These are phyloP conservation scores for Camponotus floridanus DNA, from an alignment of 1,140 invertebrate species.

Conservation along the genomic window DNA sequence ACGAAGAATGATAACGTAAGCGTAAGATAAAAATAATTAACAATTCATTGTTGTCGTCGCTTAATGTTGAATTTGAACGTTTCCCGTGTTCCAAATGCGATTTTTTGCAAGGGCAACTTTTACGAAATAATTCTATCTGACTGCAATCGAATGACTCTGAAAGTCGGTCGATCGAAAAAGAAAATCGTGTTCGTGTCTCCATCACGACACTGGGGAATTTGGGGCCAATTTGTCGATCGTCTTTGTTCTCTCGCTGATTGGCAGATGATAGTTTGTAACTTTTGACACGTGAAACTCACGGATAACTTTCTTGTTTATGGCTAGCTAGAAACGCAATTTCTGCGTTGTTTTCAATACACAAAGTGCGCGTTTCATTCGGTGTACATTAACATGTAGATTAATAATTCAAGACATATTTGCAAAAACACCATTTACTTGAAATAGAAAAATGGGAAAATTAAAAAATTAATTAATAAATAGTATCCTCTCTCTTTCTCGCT, in stretches of 20 bases:
- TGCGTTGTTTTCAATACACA: background rate
- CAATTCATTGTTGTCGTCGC: background rate
- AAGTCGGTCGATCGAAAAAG: constrained; percentile 19
- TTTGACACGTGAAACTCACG: constrained; percentile 41
- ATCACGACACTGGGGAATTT: constrained; percentile 30
- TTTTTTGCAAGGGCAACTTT: constrained; percentile 1
- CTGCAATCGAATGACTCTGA: background rate
- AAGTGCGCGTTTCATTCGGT: background rate
- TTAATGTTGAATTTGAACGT: background rate
- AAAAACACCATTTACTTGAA: background rate
- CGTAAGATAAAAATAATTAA: constrained; percentile 23
- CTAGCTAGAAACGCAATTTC: constrained; percentile 10
- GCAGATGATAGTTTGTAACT: constrained; percentile 50
- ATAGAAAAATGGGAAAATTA: background rate
- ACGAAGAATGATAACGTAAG: background rate
- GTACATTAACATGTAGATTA: background rate
- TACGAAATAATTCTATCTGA: background rate
- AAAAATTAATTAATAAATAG: background rate
- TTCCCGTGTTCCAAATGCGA: background rate
- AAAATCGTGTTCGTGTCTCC: constrained; percentile 36
- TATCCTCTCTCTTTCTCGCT: background rate
- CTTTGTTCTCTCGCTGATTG: constrained; percentile 27
- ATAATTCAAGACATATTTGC: background rate
- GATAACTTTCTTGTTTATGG: constrained; percentile 36
- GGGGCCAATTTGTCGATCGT: constrained; percentile 59